Percentiles rank a stretch among this genome's conserved stretches.
Conservation (phyloP, 2,113 vertebrate species). For the Vireo altiloquus region DNA sequence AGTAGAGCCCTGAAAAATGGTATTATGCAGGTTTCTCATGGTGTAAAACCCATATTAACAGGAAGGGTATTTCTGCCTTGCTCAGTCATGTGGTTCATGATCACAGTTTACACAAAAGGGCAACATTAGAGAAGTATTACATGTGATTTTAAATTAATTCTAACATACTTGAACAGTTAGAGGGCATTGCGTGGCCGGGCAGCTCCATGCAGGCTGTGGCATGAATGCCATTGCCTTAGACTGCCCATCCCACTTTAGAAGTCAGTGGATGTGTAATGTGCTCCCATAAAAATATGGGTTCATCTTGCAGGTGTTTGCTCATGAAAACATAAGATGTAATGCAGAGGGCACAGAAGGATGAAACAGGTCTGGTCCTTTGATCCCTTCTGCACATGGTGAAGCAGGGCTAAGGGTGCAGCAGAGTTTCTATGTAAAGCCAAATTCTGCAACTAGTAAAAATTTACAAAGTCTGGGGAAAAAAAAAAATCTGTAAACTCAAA, state of each 20-base stretch:
- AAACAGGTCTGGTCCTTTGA: not conserved
- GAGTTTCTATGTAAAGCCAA: not conserved
- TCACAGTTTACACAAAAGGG: not conserved
- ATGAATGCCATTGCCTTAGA: not conserved
- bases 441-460: not conserved
- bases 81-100: not conserved
- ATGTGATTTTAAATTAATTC: not conserved
- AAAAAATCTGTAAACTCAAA: not conserved
- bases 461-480: not conserved
- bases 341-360: not conserved
- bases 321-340: not conserved
- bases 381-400: not conserved
- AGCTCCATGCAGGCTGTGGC: not conserved
- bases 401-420: not conserved
- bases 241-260: not conserved
- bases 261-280: not conserved
- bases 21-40: not conserved
- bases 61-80: not conserved
- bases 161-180: not conserved
- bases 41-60: not conserved
- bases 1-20: not conserved
- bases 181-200: not conserved
- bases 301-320: not conserved
- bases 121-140: not conserved
- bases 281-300: not conserved